Evolutionary conservation across 2,113 vertebrate species (phyloP).

Genomic region (Campylomormyrus tamandua): DNA sequence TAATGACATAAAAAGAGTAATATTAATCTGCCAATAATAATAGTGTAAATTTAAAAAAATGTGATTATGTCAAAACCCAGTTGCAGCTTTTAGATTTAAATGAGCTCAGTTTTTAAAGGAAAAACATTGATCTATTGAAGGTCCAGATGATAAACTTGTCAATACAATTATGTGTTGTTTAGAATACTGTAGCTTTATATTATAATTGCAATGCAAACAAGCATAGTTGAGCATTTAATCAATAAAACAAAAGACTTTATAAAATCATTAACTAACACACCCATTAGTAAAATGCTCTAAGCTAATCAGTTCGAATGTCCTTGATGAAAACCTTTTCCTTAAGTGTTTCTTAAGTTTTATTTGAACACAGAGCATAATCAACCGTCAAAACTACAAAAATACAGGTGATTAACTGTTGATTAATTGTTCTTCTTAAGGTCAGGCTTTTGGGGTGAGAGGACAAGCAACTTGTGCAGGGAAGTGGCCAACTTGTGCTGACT

Average conservation of each 20-base stretch:
- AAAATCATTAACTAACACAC: slow-evolving; percentile 39
- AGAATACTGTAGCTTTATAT: neutral
- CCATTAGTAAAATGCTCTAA: slow-evolving; percentile 17
- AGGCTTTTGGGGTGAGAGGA: neutral
- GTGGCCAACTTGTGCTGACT: neutral
- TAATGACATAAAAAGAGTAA: neutral
- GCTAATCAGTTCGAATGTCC: slow-evolving; percentile 6
- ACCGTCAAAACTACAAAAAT: slow-evolving; percentile 17
- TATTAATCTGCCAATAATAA: neutral
- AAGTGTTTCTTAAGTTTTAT: slow-evolving; percentile 26
- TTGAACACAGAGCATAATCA: slow-evolving; percentile 42
- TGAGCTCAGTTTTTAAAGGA: neutral
- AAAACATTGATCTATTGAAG: neutral
- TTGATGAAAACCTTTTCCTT: slow-evolving; percentile 26
- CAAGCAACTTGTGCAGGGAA: neutral
- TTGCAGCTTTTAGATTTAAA: neutral
- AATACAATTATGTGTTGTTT: neutral
- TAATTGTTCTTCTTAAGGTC: neutral
- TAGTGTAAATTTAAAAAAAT: neutral
- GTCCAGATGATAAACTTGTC: slow-evolving; percentile 3
- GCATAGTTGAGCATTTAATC: slow-evolving; percentile 36
- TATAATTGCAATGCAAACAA: slow-evolving; percentile 5
- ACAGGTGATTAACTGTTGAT: neutral
- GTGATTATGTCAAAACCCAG: neutral
- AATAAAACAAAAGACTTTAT: slow-evolving; percentile 36